These are phyloP conservation scores for Cepaea nemoralis DNA, from an alignment of 1,140 invertebrate genomes.

Conservation along the genomic window DNA sequence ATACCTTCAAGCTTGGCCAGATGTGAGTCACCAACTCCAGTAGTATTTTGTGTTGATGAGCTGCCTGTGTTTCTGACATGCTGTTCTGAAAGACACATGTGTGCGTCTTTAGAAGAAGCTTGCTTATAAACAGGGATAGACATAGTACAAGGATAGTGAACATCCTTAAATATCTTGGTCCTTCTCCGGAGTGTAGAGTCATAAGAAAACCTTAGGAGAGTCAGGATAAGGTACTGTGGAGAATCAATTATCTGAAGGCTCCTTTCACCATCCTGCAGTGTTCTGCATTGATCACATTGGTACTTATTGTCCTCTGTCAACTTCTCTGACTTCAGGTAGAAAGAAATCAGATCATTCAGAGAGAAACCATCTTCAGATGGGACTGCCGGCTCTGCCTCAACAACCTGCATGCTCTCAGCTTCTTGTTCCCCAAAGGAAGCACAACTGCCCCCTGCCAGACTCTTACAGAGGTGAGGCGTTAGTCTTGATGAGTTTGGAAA, in stretches of 20 bases:
- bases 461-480: slow-evolving; percentile 38
- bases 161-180: slow-evolving; percentile 76
- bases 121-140: slow-evolving; percentile 54
- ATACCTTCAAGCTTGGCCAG: slow-evolving; percentile 10
- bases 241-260: slow-evolving; percentile 80
- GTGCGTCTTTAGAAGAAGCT: not conserved
- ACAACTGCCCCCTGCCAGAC: slow-evolving; percentile 48
- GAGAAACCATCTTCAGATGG: slow-evolving; percentile 40
- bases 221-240: slow-evolving; percentile 83
- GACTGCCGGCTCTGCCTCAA: not conserved
- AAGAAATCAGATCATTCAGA: slow-evolving; percentile 77
- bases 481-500: slow-evolving; percentile 75
- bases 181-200: slow-evolving; percentile 79
- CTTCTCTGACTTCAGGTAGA: slow-evolving; percentile 82
- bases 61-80: not conserved
- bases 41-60: not conserved
- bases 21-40: not conserved
- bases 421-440: not conserved
- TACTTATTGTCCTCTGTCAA: slow-evolving; percentile 86
- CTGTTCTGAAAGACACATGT: not conserved
- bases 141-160: slow-evolving; percentile 69
- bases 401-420: not conserved
- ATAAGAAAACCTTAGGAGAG: slow-evolving; percentile 86
- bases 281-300: slow-evolving; percentile 82
- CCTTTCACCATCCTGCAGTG: slow-evolving; percentile 82